Percentiles rank a stretch among this genome's conserved stretches.
phyloP scores from a whole-genome alignment of 2,888 invertebrate genomes.

The Cenopis cana region DNA sequence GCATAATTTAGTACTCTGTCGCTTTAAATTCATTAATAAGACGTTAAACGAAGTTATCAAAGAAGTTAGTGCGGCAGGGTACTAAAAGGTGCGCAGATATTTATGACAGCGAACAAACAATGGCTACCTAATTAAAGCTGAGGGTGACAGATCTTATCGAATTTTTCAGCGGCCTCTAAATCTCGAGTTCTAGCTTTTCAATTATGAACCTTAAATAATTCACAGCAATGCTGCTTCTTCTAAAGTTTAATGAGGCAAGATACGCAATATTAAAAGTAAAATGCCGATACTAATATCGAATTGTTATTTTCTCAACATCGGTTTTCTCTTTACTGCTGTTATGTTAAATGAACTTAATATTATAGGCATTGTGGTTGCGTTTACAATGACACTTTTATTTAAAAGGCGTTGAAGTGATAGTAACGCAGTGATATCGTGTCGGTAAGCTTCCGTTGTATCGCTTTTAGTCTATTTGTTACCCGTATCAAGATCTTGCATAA shows the following conservation, averaged over 20 bases:
- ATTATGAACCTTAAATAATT: not conserved
- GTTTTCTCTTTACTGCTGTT: not conserved
- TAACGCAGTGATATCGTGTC: slow-evolving; percentile 51
- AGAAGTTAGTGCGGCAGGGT: slow-evolving; percentile 21
- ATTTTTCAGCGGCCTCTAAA: slow-evolving; percentile 9
- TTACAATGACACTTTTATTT: not conserved
- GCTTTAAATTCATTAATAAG: slow-evolving; percentile 21
- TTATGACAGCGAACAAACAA: slow-evolving; percentile 41
- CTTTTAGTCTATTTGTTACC: slow-evolving; percentile 71
- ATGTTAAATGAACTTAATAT: not conserved
- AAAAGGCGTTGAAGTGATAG: not conserved
- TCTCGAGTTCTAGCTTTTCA: not conserved
- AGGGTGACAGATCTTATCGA: slow-evolving; percentile 65
- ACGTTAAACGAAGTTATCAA: slow-evolving; percentile 4
- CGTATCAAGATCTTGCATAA: slow-evolving; percentile 71
- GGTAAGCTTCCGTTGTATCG: slow-evolving; percentile 63
- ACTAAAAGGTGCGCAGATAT: slow-evolving; percentile 28
- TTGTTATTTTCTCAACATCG: not conserved
- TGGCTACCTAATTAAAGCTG: slow-evolving; percentile 61
- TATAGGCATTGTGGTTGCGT: not conserved
- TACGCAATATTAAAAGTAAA: slow-evolving; percentile 10
- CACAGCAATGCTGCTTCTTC: not conserved
- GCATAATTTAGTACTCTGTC: slow-evolving; percentile 17
- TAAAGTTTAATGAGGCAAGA: not conserved
- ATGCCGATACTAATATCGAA: slow-evolving; percentile 7